Base-by-base conservation (phyloP, 2,888 invertebrate genomes). In the Coleophora flavipennella region DNA sequence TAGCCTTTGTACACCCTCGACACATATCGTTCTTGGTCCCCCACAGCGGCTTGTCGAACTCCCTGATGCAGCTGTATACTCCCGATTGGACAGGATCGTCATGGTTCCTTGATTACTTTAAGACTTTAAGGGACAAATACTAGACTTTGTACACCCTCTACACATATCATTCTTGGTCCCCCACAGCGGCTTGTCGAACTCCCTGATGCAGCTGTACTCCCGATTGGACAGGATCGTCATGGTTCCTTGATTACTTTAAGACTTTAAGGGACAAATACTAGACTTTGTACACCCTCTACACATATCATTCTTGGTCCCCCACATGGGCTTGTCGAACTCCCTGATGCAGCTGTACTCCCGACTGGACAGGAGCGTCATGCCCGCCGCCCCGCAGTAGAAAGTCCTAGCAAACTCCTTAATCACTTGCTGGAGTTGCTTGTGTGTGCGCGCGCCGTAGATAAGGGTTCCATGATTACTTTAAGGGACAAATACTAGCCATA, bases 331-430 rank as follows among this genome's bases (percentile, higher is more conserved):
- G 20, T 20, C 20, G 20, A 20, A 4, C 3, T 6, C 3, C 20
- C 20, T 20, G 20, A 20, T 6, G 20, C 20, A 20, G 6, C 89
- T 89, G 52, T 91, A 88, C n/a, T 93, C 91, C 33, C 93, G 74
- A 54, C 92, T 91, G 0, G 90, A 90, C 31, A 94, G 75, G 8
- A 94, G 80, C 0, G 89, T 87, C 89, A 92, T 91, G 39, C 87
- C 88, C 49, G 57, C 70, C 46, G 55, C 59, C 3, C 77, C 57
- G 36, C 76, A 85, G 65, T 92, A 93, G 0, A 69, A 72, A 0
- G 93, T 92, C 57, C 89, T 87, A 3, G 3, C 20, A 4, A 3
- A 3, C 20, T 6, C 20, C 20, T 20, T 20, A 20, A 20, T 20
- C 20, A 20, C 6, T 20, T n/a, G n/a, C n/a, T n/a, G n/a, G n/a